Evolutionary conservation across 2,888 invertebrate species (phyloP), one percentile per base, ranked within the genome.

Genomic region (Nomada hirtipes): DNA sequence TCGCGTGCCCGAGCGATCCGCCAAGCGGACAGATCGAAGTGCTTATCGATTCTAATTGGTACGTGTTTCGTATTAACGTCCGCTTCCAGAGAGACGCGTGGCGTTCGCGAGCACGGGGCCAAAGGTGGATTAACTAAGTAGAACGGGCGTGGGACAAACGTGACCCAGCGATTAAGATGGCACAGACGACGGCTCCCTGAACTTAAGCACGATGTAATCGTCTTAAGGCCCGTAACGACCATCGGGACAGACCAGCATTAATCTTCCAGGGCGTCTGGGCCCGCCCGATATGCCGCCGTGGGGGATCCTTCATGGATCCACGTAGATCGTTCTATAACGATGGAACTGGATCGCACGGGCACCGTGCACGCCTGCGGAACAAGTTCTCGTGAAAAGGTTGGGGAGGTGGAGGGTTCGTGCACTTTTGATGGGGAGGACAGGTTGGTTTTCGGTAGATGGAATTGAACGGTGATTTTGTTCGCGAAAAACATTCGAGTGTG

Each of bases 171-270:
- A 90, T 90, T 89, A 89, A 90, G 89, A 87, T 69, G 82, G 82
- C 83, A 79, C 76, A 70, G 85, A 83, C 82, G 84, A 82, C 78
- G 78, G 79, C 83, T 80, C 79, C 20, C 71, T 82, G 82, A 90
- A 90, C 90, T 90, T 90, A 89, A 89, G 87, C 88, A 88, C 87
- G 87, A 90, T 89, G 89, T 91, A 91, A 91, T 91, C 90, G 90
- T 90, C 91, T 90, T 90, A 36, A 89, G 87, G 86, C 81, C 80
- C 87, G 89, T 90, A 91, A 91, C 89, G 90, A 88, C 88, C 88
- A 89, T 90, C 89, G 88, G 76, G 84, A 88, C 84, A 89, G 85
- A 84, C 86, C 84, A 81, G 89, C 90, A 90, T 91, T 91, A 91
- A 91, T 91, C 91, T 91, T 87, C 82, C 71, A 74, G 76, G 84